Conservation (phyloP, 2,797 vertebrate species). For the Leptatherina wallacei region DNA sequence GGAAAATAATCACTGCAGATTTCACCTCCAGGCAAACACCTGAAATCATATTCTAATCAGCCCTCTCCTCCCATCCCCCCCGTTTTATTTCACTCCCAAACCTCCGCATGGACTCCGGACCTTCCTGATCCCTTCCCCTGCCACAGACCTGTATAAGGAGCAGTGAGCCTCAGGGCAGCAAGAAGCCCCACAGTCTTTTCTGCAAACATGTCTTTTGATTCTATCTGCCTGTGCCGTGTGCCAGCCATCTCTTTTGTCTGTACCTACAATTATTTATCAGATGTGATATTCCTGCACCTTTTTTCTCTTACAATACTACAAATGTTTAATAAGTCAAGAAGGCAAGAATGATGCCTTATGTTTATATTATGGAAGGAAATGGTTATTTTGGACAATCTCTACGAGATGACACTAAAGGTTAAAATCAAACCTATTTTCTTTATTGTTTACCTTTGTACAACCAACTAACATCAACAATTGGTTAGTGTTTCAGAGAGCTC, state of each 20-base stretch:
- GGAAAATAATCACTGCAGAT: conserved; percentile 14
- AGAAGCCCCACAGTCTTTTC: conserved; percentile 24
- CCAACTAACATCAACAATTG: too few relatives aligned
- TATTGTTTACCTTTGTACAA: too few relatives aligned
- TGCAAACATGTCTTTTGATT: conserved; percentile 23
- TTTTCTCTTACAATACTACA: too few relatives aligned
- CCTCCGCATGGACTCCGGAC: conserved; percentile 25
- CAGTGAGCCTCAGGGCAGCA: conserved; percentile 33
- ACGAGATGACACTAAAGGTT: too few relatives aligned
- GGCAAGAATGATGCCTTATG: too few relatives aligned
- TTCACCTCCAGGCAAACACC: conserved; percentile 47
- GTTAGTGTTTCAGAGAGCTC: too few relatives aligned
- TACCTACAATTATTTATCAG: conserved; percentile 6
- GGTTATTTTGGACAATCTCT: too few relatives aligned
- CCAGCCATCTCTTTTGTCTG: conserved; percentile 34
- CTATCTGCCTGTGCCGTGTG: conserved; percentile 9
- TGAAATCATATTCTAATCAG: conserved; percentile 40
- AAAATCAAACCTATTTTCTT: too few relatives aligned
- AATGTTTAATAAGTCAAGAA: too few relatives aligned
- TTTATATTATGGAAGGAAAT: too few relatives aligned
- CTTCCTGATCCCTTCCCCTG: conserved; percentile 24
- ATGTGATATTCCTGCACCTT: too few relatives aligned
- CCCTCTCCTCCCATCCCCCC: conserved; percentile 18
- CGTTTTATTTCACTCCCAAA: conserved; percentile 23
- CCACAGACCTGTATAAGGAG: conserved; percentile 48